Evolutionary conservation across 2,888 invertebrate genomes (phyloP).

Genomic region (Drosophila basisetae): DNA sequence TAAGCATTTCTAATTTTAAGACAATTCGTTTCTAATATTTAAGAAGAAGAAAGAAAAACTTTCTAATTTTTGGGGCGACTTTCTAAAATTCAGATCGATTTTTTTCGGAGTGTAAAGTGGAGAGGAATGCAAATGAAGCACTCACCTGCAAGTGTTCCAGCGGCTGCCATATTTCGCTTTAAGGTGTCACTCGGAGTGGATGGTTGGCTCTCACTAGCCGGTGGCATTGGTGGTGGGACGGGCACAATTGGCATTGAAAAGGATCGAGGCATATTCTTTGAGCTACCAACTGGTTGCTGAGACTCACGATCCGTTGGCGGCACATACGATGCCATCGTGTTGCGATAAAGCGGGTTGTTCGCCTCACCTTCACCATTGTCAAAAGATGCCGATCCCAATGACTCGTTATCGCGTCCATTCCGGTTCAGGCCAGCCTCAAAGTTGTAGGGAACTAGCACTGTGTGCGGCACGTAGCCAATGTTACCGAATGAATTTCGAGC

Average conservation of each 20-base stretch:
- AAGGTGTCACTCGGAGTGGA: constrained; percentile 77
- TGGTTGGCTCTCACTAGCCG: constrained; percentile 77
- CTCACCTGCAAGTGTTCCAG: constrained; percentile 76
- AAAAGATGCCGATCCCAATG: constrained; percentile 65
- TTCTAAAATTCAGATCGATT: background rate
- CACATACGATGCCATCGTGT: constrained; percentile 65
- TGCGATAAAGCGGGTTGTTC: constrained; percentile 62
- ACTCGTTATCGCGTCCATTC: constrained; percentile 76
- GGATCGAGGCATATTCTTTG: constrained; percentile 74
- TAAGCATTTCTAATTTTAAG: background rate
- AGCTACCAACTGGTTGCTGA: constrained; percentile 50
- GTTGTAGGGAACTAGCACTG: constrained; percentile 91
- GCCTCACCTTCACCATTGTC: constrained; percentile 58
- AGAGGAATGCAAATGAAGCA: background rate
- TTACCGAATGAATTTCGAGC: constrained; percentile 93
- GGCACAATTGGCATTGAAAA: constrained; percentile 84
- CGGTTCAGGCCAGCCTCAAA: constrained; percentile 70
- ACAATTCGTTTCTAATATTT: background rate
- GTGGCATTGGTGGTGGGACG: constrained; percentile 85
- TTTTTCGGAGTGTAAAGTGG: background rate
- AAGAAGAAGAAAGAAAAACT: background rate
- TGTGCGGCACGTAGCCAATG: constrained; percentile 98
- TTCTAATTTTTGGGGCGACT: background rate
- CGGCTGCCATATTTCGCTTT: constrained; percentile 78
- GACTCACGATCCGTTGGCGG: constrained; percentile 68